These are phyloP conservation scores for Pelosia muscerda DNA, from an alignment of 2,888 invertebrate genomes.

Conservation along the genomic window DNA sequence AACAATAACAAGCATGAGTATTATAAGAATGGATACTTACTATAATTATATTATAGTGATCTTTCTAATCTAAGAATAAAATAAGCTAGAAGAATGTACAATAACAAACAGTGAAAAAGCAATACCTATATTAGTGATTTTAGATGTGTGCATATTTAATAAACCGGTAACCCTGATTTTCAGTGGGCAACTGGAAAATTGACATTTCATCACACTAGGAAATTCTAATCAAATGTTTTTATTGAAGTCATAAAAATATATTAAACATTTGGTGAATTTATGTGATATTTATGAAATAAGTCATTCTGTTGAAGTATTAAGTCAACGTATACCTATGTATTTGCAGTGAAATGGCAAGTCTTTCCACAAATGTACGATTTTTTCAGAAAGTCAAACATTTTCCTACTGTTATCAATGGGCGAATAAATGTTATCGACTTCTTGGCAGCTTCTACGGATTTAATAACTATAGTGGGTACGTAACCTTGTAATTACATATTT, in stretches of 20 bases:
- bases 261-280: slow-evolving; percentile 36
- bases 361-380: slow-evolving; percentile 53
- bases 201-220: slow-evolving; percentile 29
- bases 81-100: slow-evolving; percentile 21
- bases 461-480: slow-evolving; percentile 89
- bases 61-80: slow-evolving; percentile 36
- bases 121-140: slow-evolving; percentile 17
- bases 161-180: slow-evolving; percentile 53
- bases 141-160: slow-evolving; percentile 41
- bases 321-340: slow-evolving; percentile 21
- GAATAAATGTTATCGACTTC: slow-evolving; percentile 88
- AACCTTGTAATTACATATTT: not conserved
- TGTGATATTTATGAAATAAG: slow-evolving; percentile 46
- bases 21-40: slow-evolving; percentile 28
- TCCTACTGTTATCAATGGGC: slow-evolving; percentile 83
- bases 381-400: slow-evolving; percentile 76
- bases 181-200: slow-evolving; percentile 55
- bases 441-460: slow-evolving; percentile 88
- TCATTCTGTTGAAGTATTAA: slow-evolving; percentile 21
- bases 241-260: slow-evolving; percentile 10
- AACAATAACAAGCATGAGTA: slow-evolving; percentile 31
- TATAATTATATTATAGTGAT: slow-evolving; percentile 22
- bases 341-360: slow-evolving; percentile 62
- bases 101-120: slow-evolving; percentile 29
- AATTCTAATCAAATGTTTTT: not conserved